Percentiles rank a stretch among this genome's conserved stretches.
These are phyloP conservation scores for Helleia helle DNA, from an alignment of 2,888 invertebrate genomes.

Conservation along the genomic window DNA sequence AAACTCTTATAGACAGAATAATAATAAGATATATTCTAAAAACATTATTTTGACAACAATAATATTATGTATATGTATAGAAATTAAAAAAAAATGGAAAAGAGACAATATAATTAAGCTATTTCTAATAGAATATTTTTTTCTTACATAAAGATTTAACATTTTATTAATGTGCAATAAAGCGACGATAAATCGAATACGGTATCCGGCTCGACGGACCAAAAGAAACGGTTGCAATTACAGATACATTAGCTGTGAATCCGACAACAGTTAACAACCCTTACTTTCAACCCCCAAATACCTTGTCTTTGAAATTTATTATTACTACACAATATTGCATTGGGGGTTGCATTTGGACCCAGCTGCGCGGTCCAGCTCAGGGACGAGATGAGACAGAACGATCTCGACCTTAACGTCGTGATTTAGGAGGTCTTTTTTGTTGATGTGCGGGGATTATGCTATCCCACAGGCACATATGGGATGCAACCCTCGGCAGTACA, in stretches of 20 bases:
- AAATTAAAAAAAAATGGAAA: too few species aligned
- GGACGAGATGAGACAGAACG: conserved; percentile 10
- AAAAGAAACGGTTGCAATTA: conserved; percentile 25
- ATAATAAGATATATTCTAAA: too few species aligned
- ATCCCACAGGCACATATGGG: conserved; percentile 64
- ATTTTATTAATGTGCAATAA: too few species aligned
- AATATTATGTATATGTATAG: too few species aligned
- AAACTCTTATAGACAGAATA: too few species aligned
- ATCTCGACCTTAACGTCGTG: conserved; percentile 23
- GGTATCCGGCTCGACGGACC: conserved; percentile 23
- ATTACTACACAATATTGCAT: conserved; percentile 64
- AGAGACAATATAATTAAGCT: too few species aligned
- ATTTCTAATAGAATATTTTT: too few species aligned
- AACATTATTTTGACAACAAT: too few species aligned
- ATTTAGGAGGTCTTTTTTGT: conserved; percentile 26
- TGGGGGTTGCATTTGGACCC: conserved; percentile 54
- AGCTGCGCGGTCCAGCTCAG: conserved; percentile 42
- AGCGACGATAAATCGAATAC: too few species aligned
- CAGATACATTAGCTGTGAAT: conserved; percentile 25
- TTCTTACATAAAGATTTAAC: too few species aligned
- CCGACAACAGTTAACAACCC: conserved; percentile 47
- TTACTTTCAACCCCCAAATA: conserved; percentile 39
- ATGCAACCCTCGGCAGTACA: conserved; percentile 58
- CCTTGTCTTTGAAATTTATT: conserved; percentile 67
- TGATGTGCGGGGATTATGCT: conserved; percentile 20